A percentile compares a stretch with the other conserved stretches of the same genome.
These are phyloP conservation scores for Laspeyria flexula DNA, from an alignment of 2,888 invertebrate species.

Conservation along the genomic window DNA sequence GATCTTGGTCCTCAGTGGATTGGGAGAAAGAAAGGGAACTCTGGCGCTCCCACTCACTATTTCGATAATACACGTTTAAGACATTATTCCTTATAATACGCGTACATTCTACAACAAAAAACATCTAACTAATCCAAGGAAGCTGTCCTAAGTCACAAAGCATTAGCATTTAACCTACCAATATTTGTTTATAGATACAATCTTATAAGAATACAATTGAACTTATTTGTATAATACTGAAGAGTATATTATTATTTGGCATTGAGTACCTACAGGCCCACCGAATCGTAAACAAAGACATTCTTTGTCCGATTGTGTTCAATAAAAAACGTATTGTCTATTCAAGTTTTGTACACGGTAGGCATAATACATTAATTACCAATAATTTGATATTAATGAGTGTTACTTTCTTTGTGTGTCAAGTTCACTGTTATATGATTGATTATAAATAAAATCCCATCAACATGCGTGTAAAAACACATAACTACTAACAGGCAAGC, in stretches of 20 bases:
- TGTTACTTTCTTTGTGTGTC: conserved; percentile 33
- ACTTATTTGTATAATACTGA: conserved; percentile 11
- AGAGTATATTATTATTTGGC: conserved; percentile 35
- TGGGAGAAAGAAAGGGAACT: too few relatives aligned
- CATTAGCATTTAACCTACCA: background rate
- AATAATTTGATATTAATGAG: conserved; percentile 9
- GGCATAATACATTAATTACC: conserved; percentile 13
- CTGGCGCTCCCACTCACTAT: too few relatives aligned
- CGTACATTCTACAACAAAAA: too few relatives aligned
- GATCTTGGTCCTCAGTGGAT: too few relatives aligned
- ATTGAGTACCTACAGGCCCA: conserved; percentile 26
- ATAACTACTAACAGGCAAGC: too few relatives aligned
- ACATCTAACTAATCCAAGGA: too few relatives aligned
- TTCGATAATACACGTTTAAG: too few relatives aligned
- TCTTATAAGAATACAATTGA: conserved; percentile 13
- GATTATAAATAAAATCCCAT: background rate
- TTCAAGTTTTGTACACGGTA: conserved; percentile 26
- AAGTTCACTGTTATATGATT: conserved; percentile 13
- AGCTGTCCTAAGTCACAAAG: too few relatives aligned
- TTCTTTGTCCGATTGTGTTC: conserved; percentile 22
- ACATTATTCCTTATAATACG: too few relatives aligned
- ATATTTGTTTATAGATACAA: conserved; percentile 13
- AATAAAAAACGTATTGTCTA: conserved; percentile 29
- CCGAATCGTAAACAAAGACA: conserved; percentile 30
- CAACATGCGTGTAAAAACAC: background rate